These are phyloP conservation scores for Drosophila pseudoananassae DNA, from an alignment of 1,140 invertebrate genomes.

Conservation along the genomic window DNA sequence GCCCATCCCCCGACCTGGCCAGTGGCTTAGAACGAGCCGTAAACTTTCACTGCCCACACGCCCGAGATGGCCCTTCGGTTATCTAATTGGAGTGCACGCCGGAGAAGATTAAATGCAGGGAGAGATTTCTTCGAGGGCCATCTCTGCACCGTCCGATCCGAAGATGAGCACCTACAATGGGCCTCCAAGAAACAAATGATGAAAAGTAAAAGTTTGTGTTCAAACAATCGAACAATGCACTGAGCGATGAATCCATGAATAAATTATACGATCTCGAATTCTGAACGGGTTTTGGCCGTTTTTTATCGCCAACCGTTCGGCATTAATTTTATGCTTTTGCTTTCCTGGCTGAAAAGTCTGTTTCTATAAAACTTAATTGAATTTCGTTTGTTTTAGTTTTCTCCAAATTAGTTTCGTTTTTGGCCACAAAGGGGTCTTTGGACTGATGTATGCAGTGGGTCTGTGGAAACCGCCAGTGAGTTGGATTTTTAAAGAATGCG, in stretches of 20 bases:
- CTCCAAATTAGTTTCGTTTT: slow-evolving; percentile 22
- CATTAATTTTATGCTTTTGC: slow-evolving; percentile 57
- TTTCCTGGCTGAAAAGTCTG: slow-evolving; percentile 7
- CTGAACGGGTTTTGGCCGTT: slow-evolving; percentile 63
- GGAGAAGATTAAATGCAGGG: slow-evolving; percentile 71
- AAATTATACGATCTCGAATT: slow-evolving; percentile 59
- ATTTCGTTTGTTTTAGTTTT: slow-evolving; percentile 38
- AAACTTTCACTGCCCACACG: slow-evolving; percentile 69
- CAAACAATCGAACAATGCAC: slow-evolving; percentile 55
- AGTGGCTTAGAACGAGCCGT: slow-evolving; percentile 64
- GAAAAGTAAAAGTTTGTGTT: slow-evolving; percentile 77
- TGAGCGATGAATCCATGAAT: slow-evolving; percentile 68
- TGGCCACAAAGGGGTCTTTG: background rate
- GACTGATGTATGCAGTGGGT: background rate
- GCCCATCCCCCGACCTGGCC: slow-evolving; percentile 17
- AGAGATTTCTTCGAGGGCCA: slow-evolving; percentile 46
- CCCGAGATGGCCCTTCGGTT: slow-evolving; percentile 32
- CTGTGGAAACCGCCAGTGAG: slow-evolving; percentile 2
- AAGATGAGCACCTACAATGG: slow-evolving; percentile 45
- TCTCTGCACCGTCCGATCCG: background rate
- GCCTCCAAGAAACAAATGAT: slow-evolving; percentile 31
- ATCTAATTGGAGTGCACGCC: slow-evolving; percentile 63
- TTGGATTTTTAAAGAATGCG: slow-evolving; percentile 1
- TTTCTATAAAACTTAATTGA: slow-evolving; percentile 41
- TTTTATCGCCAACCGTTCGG: slow-evolving; percentile 16